Percentiles rank a stretch among this genome's conserved stretches.
Conservation (phyloP, 2,113 vertebrate genomes). For the Pteruthius melanotis region DNA sequence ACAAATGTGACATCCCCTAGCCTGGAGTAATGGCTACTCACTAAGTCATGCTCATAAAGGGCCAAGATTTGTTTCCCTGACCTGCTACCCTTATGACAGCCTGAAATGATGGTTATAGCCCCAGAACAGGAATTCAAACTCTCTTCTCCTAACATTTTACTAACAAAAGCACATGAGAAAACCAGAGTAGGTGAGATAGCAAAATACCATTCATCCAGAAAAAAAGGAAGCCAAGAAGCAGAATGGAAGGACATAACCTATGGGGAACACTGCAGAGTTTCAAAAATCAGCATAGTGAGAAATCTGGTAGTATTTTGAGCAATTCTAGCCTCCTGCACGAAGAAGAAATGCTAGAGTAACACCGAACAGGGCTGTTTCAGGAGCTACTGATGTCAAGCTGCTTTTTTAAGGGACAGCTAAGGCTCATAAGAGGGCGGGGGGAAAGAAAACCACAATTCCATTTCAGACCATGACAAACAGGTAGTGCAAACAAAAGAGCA, state of each 20-base stretch:
- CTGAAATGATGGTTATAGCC: not conserved
- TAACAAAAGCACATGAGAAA: not conserved
- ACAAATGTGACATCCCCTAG: not conserved
- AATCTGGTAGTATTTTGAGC: not conserved
- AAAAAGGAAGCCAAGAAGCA: not conserved
- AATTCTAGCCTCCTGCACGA: not conserved
- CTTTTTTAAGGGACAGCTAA: not conserved
- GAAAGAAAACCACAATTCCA: not conserved
- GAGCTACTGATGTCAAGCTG: not conserved
- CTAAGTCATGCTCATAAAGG: slow-evolving; percentile 1
- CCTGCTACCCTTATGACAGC: not conserved
- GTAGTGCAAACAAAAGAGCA: not conserved
- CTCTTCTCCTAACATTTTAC: not conserved
- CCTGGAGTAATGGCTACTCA: not conserved
- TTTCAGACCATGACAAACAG: not conserved
- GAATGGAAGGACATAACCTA: not conserved
- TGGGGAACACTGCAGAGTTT: not conserved
- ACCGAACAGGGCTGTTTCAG: not conserved
- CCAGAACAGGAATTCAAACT: not conserved
- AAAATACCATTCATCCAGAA: not conserved
- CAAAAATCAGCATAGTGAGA: not conserved
- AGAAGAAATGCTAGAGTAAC: not conserved
- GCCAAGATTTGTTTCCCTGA: not conserved
- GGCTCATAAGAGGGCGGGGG: rapidly evolving
- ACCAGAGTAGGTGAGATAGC: not conserved